Evolutionary conservation across 2,888 invertebrate species (phyloP).

Genomic region (Sminthurinus aureus): DNA sequence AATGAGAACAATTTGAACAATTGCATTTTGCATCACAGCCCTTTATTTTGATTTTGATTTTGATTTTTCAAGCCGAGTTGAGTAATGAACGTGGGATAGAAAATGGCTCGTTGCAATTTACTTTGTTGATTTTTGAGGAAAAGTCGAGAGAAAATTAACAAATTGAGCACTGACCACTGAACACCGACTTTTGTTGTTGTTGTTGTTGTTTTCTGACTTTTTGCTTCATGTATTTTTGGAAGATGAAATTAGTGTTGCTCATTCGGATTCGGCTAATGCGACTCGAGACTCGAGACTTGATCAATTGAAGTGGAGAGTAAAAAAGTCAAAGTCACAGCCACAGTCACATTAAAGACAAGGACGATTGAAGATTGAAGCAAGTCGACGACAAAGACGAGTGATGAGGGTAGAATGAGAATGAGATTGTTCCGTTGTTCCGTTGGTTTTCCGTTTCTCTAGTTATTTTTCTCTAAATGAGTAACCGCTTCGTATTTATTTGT

Average conservation of each 20-base stretch:
- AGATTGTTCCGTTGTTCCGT: not conserved
- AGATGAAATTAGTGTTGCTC: not conserved
- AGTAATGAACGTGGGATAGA: no score
- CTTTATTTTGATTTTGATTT: no score
- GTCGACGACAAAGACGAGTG: not conserved
- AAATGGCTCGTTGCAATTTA: no score
- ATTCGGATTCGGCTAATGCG: not conserved
- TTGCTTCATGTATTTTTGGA: not conserved
- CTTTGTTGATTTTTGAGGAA: no score
- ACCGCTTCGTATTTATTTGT: no score
- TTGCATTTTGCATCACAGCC: no score
- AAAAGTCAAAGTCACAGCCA: not conserved
- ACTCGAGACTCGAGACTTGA: not conserved
- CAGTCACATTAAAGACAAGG: no score
- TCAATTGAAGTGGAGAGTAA: not conserved
- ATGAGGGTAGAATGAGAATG: conserved; percentile 23
- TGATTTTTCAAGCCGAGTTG: no score
- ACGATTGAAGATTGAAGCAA: not conserved
- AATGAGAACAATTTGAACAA: no score
- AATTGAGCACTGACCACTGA: no score
- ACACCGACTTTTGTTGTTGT: no score
- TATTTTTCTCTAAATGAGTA: not conserved
- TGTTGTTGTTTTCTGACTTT: not conserved
- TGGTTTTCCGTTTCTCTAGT: not conserved
- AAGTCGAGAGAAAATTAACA: no score